Base-by-base conservation (phyloP, 2,113 vertebrate genomes). In the Agapornis roseicollis region DNA sequence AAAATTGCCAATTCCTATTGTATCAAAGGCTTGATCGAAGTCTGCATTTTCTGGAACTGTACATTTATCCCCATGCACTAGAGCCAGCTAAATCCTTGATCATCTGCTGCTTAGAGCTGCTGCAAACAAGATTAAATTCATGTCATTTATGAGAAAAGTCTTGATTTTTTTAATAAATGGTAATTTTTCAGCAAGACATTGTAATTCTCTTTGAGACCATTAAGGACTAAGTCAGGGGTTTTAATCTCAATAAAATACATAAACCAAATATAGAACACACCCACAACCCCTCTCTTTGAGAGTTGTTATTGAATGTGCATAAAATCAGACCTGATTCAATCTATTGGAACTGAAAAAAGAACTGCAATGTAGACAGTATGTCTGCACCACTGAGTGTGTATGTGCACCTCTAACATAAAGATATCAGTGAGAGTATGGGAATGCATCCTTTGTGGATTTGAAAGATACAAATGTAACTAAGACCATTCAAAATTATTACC, bases 121-220 rank as follows among this genome's bases (percentile, higher is more conserved):
- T 47, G 77, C 52, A 90, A 96, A 90, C 37, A 89, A 88, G 80
- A 81, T 72, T 91, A 70, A 91, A 85, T 83, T 76, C 66, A 12
- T 37, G 79, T 85, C 5, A 1, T 70, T 94, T 77, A 80, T 29
- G 31, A 94, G 89, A 94, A 88, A 85, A 90, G 80, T 76, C 83
- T 78, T 78, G 78, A 79, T 94, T 93, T 95, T 95, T 88, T 71
- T 61, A 91, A 91, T 65, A 92, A 88, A 95, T 11, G 95, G 77
- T n/a, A 81, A 92, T 90, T 96, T 95, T 93, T 96, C 92, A 93
- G 89, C 80, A 89, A 74, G 94, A 84, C 37, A 50, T 22, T 79
- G 69, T 82, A 97, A 95, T 94, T 95, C 88, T 79, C 83, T 79
- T 78, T 84, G 83, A 90, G 92, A 90, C 53, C 92, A 83, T 94